Evolutionary conservation across 2,888 invertebrate genomes (phyloP).

Genomic region (Drosophila cognata): DNA sequence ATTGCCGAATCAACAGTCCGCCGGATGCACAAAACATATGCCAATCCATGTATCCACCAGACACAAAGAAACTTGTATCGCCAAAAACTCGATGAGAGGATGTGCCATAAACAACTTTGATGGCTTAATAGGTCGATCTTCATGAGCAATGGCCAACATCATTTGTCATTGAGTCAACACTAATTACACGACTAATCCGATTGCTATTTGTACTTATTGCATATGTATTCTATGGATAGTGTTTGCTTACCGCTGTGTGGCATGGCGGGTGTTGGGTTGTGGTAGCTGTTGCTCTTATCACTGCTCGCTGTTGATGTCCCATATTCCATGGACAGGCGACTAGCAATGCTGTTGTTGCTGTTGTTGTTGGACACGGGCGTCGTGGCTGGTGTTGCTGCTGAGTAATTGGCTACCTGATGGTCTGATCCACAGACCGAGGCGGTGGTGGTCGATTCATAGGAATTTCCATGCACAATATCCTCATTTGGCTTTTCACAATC

Average conservation of each 20-base stretch:
- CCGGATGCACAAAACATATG: constrained; percentile 78
- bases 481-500: constrained; percentile 83
- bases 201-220: constrained; percentile 10
- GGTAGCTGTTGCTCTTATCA: constrained; percentile 83
- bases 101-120: constrained; percentile 69
- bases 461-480: constrained; percentile 76
- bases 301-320: constrained; percentile 66
- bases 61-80: constrained; percentile 18
- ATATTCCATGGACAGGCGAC: constrained; percentile 74
- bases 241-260: constrained; percentile 81
- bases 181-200: constrained; percentile 34
- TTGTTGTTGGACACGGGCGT: constrained; percentile 61
- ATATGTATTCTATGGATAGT: constrained; percentile 10
- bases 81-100: constrained; percentile 38
- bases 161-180: constrained; percentile 38
- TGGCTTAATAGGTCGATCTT: constrained; percentile 51
- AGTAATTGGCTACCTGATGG: constrained; percentile 83
- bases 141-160: constrained; percentile 29
- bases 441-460: constrained; percentile 78
- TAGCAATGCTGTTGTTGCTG: constrained; percentile 58
- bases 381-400: constrained; percentile 66
- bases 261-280: constrained; percentile 68
- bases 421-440: constrained; percentile 83
- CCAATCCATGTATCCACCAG: constrained; percentile 49
- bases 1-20: constrained; percentile 58